Conservation (phyloP, 2,797 vertebrate genomes). For the Lates japonicus region DNA sequence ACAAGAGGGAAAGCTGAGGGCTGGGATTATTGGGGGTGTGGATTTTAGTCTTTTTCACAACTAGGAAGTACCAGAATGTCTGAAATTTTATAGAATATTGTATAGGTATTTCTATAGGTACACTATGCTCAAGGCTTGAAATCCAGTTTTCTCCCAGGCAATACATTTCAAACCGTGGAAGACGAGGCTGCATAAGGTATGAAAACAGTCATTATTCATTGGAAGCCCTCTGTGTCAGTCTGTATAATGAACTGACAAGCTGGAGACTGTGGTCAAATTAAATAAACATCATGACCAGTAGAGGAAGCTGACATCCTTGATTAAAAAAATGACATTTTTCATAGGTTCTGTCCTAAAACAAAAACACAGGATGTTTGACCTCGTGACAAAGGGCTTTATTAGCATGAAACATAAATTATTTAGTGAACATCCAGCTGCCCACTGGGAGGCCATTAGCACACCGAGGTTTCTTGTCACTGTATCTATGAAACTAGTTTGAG, state of each 20-base stretch:
- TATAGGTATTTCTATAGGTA: neutral
- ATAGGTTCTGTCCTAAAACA: neutral
- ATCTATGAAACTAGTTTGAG: too few species aligned
- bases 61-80: neutral
- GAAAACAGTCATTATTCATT: neutral
- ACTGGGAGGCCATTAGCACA: too few species aligned
- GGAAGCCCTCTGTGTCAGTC: slow-evolving; percentile 14
- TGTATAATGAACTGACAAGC: slow-evolving; percentile 39
- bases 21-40: neutral
- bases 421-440: too few species aligned
- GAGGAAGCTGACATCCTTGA: slow-evolving; percentile 14
- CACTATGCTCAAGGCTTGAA: neutral
- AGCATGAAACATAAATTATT: neutral
- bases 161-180: slow-evolving; percentile 1
- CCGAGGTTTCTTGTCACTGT: too few species aligned
- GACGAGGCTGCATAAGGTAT: neutral
- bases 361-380: neutral
- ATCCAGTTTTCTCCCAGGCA: slow-evolving; percentile 6
- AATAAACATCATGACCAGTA: slow-evolving; percentile 46
- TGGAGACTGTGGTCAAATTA: slow-evolving; percentile 32
- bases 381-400: neutral
- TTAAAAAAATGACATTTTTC: neutral
- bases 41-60: neutral
- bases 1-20: neutral
- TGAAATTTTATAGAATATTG: slow-evolving; percentile 1